Evolutionary conservation across 2,888 invertebrate genomes (phyloP).

Genomic region (Synergus umbraculus): DNA sequence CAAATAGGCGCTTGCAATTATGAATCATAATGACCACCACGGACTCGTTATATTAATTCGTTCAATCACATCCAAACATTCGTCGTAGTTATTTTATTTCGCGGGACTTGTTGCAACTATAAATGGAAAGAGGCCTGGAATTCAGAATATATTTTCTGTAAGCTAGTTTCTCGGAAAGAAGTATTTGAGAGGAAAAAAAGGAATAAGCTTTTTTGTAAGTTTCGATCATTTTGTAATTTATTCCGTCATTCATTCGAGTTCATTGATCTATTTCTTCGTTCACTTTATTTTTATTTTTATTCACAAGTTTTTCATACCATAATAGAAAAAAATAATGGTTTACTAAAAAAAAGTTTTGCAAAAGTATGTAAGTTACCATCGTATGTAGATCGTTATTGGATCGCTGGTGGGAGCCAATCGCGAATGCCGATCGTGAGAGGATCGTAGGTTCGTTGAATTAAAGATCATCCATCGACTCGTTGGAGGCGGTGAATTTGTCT

Average conservation of each 20-base stretch:
- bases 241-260: too few relatives aligned
- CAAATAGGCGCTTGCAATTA: conserved; percentile 4
- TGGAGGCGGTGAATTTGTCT: conserved; percentile 62
- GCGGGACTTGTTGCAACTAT: too few relatives aligned
- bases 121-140: too few relatives aligned
- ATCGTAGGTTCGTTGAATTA: conserved; percentile 68
- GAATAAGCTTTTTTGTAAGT: too few relatives aligned
- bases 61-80: background rate
- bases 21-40: background rate
- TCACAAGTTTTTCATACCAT: too few relatives aligned
- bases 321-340: background rate
- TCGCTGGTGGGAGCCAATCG: conserved; percentile 61
- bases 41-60: conserved; percentile 9
- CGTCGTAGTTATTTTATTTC: background rate
- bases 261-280: too few relatives aligned
- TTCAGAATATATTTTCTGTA: background rate
- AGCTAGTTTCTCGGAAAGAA: too few relatives aligned
- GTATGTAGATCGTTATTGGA: conserved; percentile 67
- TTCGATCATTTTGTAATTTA: too few relatives aligned
- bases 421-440: conserved; percentile 67
- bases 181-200: too few relatives aligned
- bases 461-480: conserved; percentile 62
- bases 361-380: conserved; percentile 54
- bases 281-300: too few relatives aligned
- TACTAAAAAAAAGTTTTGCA: background rate